Conservation (phyloP, 2,797 vertebrate genomes). For the Dryobates pubescens region DNA sequence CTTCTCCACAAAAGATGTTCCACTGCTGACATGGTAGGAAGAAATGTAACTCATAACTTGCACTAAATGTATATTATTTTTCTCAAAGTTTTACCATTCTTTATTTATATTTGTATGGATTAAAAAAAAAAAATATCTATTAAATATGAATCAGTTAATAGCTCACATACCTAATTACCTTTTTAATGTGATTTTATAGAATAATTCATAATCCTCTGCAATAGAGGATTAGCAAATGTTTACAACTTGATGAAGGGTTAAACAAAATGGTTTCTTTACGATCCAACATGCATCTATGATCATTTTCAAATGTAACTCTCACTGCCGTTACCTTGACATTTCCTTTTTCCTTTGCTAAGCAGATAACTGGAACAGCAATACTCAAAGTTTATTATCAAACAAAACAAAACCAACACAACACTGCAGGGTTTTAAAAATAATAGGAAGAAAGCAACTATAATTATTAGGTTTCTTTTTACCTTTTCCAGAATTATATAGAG, state of each 20-base stretch:
- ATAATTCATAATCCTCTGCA: slow-evolving; percentile 74
- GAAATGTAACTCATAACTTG: slow-evolving; percentile 83
- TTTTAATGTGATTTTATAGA: slow-evolving; percentile 83
- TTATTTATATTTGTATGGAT: slow-evolving; percentile 86
- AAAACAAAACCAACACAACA: no score
- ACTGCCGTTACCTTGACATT: slow-evolving; percentile 70
- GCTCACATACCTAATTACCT: slow-evolving; percentile 78
- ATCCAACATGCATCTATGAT: slow-evolving; percentile 2
- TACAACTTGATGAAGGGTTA: slow-evolving; percentile 70
- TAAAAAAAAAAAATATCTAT: slow-evolving; percentile 70
- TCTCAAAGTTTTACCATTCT: slow-evolving; percentile 82
- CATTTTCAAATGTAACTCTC: slow-evolving; percentile 48
- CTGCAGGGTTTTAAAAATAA: slow-evolving; percentile 35
- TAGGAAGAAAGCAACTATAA: background rate
- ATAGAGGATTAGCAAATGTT: slow-evolving; percentile 73
- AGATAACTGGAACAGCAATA: slow-evolving; percentile 61
- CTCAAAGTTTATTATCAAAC: background rate
- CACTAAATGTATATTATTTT: slow-evolving; percentile 85
- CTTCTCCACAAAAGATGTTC: slow-evolving; percentile 59
- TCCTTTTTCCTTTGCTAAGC: slow-evolving; percentile 52
- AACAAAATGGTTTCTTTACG: slow-evolving; percentile 62
- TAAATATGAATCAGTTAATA: slow-evolving; percentile 80
- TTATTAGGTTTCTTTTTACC: background rate
- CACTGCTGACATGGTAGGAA: slow-evolving; percentile 78
- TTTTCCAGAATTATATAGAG: background rate